Conservation (phyloP, 1,140 invertebrate genomes). For the Hylyphantes graminicola region DNA sequence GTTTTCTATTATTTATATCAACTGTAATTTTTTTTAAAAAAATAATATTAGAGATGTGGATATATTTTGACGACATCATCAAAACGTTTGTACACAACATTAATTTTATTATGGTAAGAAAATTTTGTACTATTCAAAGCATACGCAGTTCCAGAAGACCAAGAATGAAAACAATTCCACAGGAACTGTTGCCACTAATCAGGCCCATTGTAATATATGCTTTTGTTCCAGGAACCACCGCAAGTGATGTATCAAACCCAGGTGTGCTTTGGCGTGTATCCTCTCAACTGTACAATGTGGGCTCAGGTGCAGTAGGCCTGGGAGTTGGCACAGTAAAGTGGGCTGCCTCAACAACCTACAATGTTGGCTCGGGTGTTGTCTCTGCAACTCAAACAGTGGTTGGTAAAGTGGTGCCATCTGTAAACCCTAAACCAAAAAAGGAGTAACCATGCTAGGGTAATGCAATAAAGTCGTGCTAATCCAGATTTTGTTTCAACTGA, state of each 20-base stretch:
- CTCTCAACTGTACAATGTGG: constrained; percentile 37
- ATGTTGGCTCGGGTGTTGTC: constrained; percentile 44
- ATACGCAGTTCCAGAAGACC: too few relatives aligned
- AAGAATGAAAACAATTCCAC: too few relatives aligned
- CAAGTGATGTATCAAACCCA: background rate
- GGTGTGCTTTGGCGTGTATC: constrained; percentile 40
- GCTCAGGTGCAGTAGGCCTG: constrained; percentile 48
- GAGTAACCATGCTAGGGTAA: constrained; percentile 8
- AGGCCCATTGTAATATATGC: background rate
- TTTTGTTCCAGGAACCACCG: background rate
- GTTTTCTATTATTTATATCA: too few relatives aligned
- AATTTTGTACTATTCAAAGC: too few relatives aligned
- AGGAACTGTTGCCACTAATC: too few relatives aligned
- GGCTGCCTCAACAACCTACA: constrained; percentile 49
- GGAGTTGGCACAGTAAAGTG: constrained; percentile 49
- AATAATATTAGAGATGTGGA: too few relatives aligned
- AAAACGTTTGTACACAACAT: too few relatives aligned
- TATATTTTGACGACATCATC: too few relatives aligned
- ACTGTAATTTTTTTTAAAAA: too few relatives aligned
- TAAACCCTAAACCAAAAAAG: constrained; percentile 51
- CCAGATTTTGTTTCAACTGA: too few relatives aligned
- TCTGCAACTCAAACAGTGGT: constrained; percentile 31
- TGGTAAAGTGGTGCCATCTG: constrained; percentile 51
- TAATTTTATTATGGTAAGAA: too few relatives aligned
- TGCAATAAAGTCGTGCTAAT: too few relatives aligned